These are phyloP conservation scores for Agrochola lychnidis DNA, from an alignment of 2,888 invertebrate genomes.

Conservation along the genomic window DNA sequence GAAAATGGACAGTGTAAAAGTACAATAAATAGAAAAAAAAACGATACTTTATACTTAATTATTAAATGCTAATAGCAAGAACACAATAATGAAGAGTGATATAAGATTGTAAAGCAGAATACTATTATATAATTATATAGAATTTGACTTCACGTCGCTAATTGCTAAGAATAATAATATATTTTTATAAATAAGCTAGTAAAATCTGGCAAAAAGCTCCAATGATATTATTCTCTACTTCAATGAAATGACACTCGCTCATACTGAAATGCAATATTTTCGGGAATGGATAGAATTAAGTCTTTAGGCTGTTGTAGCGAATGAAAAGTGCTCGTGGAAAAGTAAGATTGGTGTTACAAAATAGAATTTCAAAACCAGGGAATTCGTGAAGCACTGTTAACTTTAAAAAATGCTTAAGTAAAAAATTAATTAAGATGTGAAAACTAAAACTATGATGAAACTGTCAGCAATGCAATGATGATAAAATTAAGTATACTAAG, in stretches of 20 bases:
- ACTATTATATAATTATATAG: constrained; percentile 64
- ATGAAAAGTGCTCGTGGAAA: constrained; percentile 24
- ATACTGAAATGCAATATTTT: constrained; percentile 50
- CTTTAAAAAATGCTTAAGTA: constrained; percentile 22
- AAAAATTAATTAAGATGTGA: neutral
- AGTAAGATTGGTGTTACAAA: neutral
- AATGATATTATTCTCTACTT: constrained; percentile 34
- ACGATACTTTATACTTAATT: constrained; percentile 68
- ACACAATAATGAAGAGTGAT: constrained; percentile 74
- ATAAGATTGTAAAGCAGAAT: constrained; percentile 73
- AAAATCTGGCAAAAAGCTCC: constrained; percentile 45
- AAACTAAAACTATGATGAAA: constrained; percentile 35
- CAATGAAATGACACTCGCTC: constrained; percentile 33
- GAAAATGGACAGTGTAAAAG: constrained; percentile 72
- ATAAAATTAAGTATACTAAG: neutral
- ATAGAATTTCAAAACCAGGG: neutral
- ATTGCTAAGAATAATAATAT: constrained; percentile 80
- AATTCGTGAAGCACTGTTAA: constrained; percentile 6
- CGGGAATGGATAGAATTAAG: constrained; percentile 58
- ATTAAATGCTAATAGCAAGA: constrained; percentile 82
- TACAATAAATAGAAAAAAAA: constrained; percentile 68
- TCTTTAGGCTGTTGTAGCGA: constrained; percentile 31
- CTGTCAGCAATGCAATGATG: constrained; percentile 30
- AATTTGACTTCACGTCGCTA: constrained; percentile 81
- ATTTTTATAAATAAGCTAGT: constrained; percentile 48